Conservation (phyloP, 92 coral and sea anemone genomes). For the Anthopleura xanthogrammica region DNA sequence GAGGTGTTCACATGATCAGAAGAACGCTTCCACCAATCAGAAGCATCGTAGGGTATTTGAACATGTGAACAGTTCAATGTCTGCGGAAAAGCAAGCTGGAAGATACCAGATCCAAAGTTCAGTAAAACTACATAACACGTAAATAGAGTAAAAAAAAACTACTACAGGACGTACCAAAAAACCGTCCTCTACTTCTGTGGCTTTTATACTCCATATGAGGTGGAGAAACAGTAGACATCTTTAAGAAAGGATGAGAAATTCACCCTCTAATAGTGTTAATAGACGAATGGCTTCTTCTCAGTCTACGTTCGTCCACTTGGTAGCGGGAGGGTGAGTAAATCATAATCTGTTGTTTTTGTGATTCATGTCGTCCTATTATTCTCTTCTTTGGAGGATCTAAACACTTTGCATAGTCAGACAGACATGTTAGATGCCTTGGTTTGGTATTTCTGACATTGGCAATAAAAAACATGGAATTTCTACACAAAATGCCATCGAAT, state of each 20-base stretch:
- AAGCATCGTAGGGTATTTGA: neutral
- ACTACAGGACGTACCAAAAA: neutral
- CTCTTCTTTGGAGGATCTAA: neutral
- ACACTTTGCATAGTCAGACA: neutral
- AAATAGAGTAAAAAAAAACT: neutral
- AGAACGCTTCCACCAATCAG: constrained; percentile 15
- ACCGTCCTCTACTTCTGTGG: neutral
- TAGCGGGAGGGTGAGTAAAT: constrained; percentile 93
- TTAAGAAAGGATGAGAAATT: constrained; percentile 32
- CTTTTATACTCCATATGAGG: neutral
- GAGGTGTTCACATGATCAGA: constrained; percentile 17
- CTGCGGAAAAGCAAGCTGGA: neutral
- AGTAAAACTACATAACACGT: constrained; percentile 20
- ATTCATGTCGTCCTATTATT: neutral
- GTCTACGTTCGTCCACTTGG: constrained; percentile 81
- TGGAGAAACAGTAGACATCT: neutral
- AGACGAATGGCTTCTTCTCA: constrained; percentile 65
- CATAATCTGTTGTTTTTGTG: neutral
- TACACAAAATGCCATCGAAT: neutral
- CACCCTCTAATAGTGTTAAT: constrained; percentile 18
- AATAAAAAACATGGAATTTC: no score
- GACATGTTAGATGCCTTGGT: neutral
- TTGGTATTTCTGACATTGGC: no score
- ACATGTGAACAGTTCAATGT: constrained; percentile 8
- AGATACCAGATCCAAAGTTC: neutral